Conservation (phyloP, 2,113 vertebrate genomes). For the Tiliqua scincoides region DNA sequence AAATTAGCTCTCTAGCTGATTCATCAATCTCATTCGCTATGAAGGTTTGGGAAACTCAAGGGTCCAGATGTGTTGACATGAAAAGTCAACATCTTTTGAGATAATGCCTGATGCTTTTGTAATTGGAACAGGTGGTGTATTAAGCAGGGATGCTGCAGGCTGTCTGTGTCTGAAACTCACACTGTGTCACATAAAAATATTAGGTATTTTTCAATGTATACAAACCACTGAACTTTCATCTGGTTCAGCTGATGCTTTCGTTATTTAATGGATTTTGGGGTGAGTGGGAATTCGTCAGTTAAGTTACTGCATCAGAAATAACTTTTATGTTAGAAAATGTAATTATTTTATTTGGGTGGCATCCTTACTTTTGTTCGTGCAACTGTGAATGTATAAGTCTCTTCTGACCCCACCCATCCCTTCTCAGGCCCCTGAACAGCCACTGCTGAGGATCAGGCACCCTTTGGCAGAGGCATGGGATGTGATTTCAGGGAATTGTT, state of each 20-base stretch:
- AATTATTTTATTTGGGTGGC: too few relatives aligned
- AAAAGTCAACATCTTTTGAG: conserved; percentile 34
- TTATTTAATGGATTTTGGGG: neutral
- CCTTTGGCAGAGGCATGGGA: too few relatives aligned
- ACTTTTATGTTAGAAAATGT: neutral
- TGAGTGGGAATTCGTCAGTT: neutral
- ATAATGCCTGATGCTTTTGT: neutral
- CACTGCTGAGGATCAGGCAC: too few relatives aligned
- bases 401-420: too few relatives aligned
- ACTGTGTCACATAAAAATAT: neutral
- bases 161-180: neutral
- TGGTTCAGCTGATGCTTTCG: too few relatives aligned
- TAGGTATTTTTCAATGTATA: neutral
- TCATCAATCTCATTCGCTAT: neutral
- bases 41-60: conserved; percentile 20
- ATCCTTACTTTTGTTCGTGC: too few relatives aligned
- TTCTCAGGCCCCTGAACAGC: too few relatives aligned
- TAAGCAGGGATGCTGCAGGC: neutral
- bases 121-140: neutral
- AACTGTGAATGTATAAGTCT: too few relatives aligned
- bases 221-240: too few relatives aligned
- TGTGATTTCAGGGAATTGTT: too few relatives aligned
- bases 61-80: conserved; percentile 23
- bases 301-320: neutral
- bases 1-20: neutral